Percentiles rank a stretch among this genome's conserved stretches.
Conservation (phyloP, 2,888 invertebrate species). For the Tuberolachnus salignus region DNA sequence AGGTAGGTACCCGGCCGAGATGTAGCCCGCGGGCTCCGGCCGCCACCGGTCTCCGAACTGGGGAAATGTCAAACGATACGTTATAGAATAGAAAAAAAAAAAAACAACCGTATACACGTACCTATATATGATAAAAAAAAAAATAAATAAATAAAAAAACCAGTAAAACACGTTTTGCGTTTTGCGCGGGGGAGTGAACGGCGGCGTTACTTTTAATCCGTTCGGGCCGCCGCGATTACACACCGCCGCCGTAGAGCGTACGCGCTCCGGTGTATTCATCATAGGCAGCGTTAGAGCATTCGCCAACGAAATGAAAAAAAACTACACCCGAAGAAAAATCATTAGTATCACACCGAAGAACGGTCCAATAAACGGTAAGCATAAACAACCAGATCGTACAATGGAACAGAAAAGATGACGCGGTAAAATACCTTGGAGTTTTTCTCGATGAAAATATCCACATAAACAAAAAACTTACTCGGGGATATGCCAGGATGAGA, state of each 20-base stretch:
- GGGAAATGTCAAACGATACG: conserved; percentile 39
- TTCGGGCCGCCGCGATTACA: conserved; percentile 23
- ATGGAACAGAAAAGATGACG: too few relatives aligned
- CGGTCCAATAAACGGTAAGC: too few relatives aligned
- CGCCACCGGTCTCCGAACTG: conserved; percentile 6
- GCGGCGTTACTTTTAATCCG: conserved; percentile 5
- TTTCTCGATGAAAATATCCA: too few relatives aligned
- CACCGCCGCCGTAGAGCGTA: neutral
- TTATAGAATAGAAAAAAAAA: conserved; percentile 3
- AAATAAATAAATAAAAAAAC: conserved; percentile 38
- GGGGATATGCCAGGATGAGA: too few relatives aligned
- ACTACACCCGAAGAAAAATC: too few relatives aligned
- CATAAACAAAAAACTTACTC: too few relatives aligned
- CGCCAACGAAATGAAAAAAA: too few relatives aligned
- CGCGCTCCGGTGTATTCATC: neutral
- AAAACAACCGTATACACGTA: neutral
- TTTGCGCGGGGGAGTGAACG: conserved; percentile 41
- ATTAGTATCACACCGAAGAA: too few relatives aligned
- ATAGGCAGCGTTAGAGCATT: too few relatives aligned
- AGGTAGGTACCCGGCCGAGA: neutral
- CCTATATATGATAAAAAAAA: neutral
- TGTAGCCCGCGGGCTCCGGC: conserved; percentile 7
- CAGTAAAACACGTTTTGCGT: conserved; percentile 50
- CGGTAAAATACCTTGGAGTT: too few relatives aligned
- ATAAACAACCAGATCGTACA: too few relatives aligned